Conservation (phyloP, 2,113 vertebrate genomes). For the Oenanthe melanoleuca region DNA sequence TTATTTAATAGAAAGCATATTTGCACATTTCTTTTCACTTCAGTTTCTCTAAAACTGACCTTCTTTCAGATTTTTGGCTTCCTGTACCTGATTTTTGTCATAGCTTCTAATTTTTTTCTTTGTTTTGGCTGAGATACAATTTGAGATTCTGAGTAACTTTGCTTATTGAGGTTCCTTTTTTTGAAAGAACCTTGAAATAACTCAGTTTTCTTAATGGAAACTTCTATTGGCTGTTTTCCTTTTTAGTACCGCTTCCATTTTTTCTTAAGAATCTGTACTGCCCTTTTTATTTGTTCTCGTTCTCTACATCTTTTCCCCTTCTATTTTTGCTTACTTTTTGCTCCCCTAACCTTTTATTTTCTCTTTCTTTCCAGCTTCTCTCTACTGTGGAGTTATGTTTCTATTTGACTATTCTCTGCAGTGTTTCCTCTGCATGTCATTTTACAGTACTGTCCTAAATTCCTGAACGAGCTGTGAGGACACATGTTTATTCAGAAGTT, state of each 20-base stretch:
- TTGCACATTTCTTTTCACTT: background rate
- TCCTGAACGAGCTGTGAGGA: background rate
- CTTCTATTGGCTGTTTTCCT: background rate
- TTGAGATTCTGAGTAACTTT: background rate
- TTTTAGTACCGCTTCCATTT: background rate
- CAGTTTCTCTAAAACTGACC: background rate
- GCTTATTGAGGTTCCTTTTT: background rate
- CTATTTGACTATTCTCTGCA: fast-evolving
- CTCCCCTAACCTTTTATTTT: background rate
- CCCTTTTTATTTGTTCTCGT: background rate
- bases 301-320: background rate
- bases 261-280: background rate
- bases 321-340: background rate
- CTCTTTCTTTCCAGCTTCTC: background rate
- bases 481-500: background rate
- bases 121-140: background rate
- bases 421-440: background rate
- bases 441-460: background rate
- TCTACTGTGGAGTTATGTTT: background rate
- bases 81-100: background rate
- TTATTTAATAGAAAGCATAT: background rate
- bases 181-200: background rate
- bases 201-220: background rate
- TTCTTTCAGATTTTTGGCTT: background rate
- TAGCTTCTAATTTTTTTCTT: background rate